Base-by-base conservation (phyloP, 2,113 vertebrate genomes). In the Silurus meridionalis region DNA sequence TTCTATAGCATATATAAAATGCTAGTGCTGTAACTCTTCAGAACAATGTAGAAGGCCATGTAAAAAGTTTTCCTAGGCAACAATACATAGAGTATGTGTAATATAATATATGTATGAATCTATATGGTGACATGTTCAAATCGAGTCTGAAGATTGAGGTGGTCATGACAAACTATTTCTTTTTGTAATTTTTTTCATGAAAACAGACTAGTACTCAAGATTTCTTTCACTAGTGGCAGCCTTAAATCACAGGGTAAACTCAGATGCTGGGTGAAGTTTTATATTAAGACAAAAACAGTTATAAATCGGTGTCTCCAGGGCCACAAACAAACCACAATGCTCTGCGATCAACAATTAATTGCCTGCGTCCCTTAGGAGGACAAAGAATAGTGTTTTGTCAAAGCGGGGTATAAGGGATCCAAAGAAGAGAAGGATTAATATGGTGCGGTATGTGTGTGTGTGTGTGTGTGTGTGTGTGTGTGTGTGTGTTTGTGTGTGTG, bases 401-500 rank as follows among this genome's bases (percentile, higher is more conserved):
- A 86, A 67, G 55, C 19, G 28, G 66, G 57, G 61, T 83, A 25
- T 87, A 84, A 87, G 61, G n/a, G 78, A n/a, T 83, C 52, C 48
- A 67, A 82, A 71, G 86, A 71, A 67, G 78, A 71, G 85, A 11
- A 0, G 67, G 81, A 82, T 92, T 89, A 91, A 91, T 91, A 90
- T 85, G 82, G 53, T 91, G 87, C 75, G 60, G 37, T 8, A 1
- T 28, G 23, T 6, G 23, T 15, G 89, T 90, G 86, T 82, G 61
- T 82, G 83, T 88, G 74, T 84, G 66, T 80, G 82, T 85, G 61
- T 82, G 79, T 88, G 81, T 83, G 74, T 79, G 81, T 48, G 63
- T 87, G 48, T 50, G 11, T 60, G 69, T 87, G 72, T 83, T 55
- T 79, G 72, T 48, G 53, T 87, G 23, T 25, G 11, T 48, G 58